Evolutionary conservation across 2,797 vertebrate species (phyloP).

Genomic region (Podarcis siculus): DNA sequence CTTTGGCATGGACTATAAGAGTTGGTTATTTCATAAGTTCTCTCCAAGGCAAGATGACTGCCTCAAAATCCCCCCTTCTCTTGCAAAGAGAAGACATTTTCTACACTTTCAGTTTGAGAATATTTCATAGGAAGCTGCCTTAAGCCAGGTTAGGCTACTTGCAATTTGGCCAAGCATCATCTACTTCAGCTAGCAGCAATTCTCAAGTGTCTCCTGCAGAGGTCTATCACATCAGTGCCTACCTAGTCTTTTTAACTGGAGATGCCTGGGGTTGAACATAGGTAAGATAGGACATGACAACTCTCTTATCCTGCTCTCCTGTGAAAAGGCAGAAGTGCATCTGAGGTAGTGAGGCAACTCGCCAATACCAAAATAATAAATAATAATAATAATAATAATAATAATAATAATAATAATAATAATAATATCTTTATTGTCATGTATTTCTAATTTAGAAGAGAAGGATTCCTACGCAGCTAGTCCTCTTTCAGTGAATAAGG

Average conservation of each 20-base stretch:
- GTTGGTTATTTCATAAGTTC: neutral
- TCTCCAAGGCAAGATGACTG: neutral
- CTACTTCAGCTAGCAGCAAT: neutral
- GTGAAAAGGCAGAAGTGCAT: neutral
- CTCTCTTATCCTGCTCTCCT: neutral
- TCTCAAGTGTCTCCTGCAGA: too few species aligned
- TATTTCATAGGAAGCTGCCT: neutral
- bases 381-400: too few species aligned
- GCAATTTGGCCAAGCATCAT: neutral
- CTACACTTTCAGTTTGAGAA: neutral
- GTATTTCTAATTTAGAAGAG: neutral
- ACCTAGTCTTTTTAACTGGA: too few species aligned
- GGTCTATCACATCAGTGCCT: too few species aligned
- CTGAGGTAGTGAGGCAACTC: neutral
- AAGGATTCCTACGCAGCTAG: constrained; percentile 3
- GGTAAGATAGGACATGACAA: neutral
- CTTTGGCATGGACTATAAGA: neutral
- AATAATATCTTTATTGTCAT: too few species aligned
- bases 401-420: too few species aligned
- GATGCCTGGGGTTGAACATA: too few species aligned
- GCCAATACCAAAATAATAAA: neutral
- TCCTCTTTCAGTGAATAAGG: constrained; percentile 24
- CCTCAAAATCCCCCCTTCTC: neutral
- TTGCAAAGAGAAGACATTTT: neutral
- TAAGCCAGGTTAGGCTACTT: neutral